Base-by-base conservation (phyloP, 2,888 invertebrate genomes). In the Anticlea derivata region DNA sequence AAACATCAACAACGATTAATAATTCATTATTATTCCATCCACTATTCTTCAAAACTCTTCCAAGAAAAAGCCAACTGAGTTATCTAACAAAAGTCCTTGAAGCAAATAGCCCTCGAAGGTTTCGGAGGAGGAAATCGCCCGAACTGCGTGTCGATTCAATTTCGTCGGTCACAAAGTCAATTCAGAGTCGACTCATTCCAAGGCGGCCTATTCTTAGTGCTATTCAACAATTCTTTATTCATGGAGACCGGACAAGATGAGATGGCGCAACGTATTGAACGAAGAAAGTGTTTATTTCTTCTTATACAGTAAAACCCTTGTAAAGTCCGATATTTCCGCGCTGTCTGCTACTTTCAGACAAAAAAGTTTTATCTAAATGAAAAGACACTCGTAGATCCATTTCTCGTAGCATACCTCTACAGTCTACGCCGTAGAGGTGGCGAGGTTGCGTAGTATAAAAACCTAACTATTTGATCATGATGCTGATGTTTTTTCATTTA, bases 131-230 rank as follows among this genome's bases (percentile, higher is more conserved):
- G 50, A 55, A 58, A 56, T 38, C 31, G 53, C 20, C 26, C 38
- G 54, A 50, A 54, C 47, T 44, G 47, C 37, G 52, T 30, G 52
- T 50, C 58, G 48, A 61, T 61, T 58, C 56, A 52, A 61, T 61
- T 58, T 39, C 41, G 45, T 23, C 52, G 45, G 55, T 58, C 53
- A 41, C 47, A 34, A 50, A 40, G 40, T 52, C 53, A 37, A 43
- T 43, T 46, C 23, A 20, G 44, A 43, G 55, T 40, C 31, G 44
- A 51, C 41, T 46, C 44, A 40, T 39, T 39, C 40, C 12, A 26
- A 17, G 12, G 40, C 29, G 7, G 46, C 37, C 45, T 31, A 31
- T 41, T 41, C 41, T 40, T 40, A 13, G 41, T 11, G 7, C 31
- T 38, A 26, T 41, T 30, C 40, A 40, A 29, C 30, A 29, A 29